A percentile compares a stretch with the other conserved stretches of the same genome.
phyloP scores from a whole-genome alignment of 2,113 vertebrate species.

The Dipodomys spectabilis region DNA sequence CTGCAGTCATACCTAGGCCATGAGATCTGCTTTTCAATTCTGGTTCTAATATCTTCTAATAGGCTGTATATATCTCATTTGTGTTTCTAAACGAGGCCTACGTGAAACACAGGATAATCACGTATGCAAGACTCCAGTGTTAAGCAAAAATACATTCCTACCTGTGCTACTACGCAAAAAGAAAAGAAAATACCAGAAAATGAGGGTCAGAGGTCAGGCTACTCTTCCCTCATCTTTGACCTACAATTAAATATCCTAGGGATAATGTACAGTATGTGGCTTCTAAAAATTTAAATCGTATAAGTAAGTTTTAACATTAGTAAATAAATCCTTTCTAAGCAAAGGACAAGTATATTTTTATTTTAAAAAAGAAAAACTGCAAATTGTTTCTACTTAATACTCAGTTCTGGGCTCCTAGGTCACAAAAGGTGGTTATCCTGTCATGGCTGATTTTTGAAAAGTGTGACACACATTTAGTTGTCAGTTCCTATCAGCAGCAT shows the following conservation, averaged over 20 bases:
- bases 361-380: conserved; percentile 85
- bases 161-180: conserved; percentile 56
- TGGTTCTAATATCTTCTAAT: conserved; percentile 80
- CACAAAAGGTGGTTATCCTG: conserved; percentile 91
- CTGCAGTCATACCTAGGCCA: conserved; percentile 55
- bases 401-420: conserved; percentile 87
- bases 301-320: conserved; percentile 71
- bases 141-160: conserved; percentile 56
- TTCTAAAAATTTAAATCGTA: conserved; percentile 76
- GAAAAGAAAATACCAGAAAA: conserved; percentile 51
- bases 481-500: conserved; percentile 94
- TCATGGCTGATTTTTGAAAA: conserved; percentile 91
- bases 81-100: conserved; percentile 67
- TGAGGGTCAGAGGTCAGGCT: conserved; percentile 11
- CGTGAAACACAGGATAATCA: conserved; percentile 65
- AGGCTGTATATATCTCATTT: conserved; percentile 76
- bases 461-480: conserved; percentile 93
- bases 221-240: conserved; percentile 55
- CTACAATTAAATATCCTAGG: conserved; percentile 49
- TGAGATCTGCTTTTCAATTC: conserved; percentile 77
- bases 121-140: neutral
- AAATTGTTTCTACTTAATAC: conserved; percentile 91
- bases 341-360: conserved; percentile 82
- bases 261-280: conserved; percentile 68
- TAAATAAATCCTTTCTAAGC: conserved; percentile 85